Evolutionary conservation across 1,140 invertebrate species (phyloP).

Genomic region (Drosophila kurseongensis): DNA sequence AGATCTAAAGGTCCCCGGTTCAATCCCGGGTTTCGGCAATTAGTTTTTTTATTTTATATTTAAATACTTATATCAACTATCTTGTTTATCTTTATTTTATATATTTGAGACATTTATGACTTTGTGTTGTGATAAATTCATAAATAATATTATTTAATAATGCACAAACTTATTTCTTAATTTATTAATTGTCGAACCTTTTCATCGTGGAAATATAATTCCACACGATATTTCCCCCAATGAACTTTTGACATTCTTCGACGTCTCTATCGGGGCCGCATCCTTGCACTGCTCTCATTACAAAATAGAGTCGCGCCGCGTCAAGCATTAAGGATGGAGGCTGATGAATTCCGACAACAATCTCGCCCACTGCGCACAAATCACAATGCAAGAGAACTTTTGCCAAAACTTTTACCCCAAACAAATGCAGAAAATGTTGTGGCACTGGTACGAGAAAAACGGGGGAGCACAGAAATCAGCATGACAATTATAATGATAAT

Average conservation of each 20-base stretch:
- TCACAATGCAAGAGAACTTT: constrained; percentile 54
- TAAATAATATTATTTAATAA: too few relatives aligned
- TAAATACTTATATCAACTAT: neutral
- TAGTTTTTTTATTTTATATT: neutral
- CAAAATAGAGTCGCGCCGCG: constrained; percentile 57
- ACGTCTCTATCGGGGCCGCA: constrained; percentile 43
- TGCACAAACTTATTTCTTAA: neutral
- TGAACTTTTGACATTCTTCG: constrained; percentile 53
- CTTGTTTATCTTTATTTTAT: too few relatives aligned
- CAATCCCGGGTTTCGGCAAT: constrained; percentile 90
- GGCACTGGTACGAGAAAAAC: constrained; percentile 18
- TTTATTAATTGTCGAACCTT: constrained; percentile 16
- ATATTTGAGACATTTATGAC: too few relatives aligned
- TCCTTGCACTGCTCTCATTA: constrained; percentile 67
- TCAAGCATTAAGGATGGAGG: constrained; percentile 29
- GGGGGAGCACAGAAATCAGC: constrained; percentile 63
- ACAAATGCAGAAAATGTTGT: constrained; percentile 64
- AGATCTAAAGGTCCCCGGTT: constrained; percentile 92
- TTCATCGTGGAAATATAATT: constrained; percentile 48
- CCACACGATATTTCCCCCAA: constrained; percentile 38
- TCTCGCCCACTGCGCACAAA: constrained; percentile 45
- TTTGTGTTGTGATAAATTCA: too few relatives aligned
- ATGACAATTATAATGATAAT: constrained; percentile 83
- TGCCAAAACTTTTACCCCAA: constrained; percentile 58
- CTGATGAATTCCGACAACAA: constrained; percentile 43